phyloP scores from a whole-genome alignment of 1,140 invertebrate genomes.

The Drosophila sechellia region DNA sequence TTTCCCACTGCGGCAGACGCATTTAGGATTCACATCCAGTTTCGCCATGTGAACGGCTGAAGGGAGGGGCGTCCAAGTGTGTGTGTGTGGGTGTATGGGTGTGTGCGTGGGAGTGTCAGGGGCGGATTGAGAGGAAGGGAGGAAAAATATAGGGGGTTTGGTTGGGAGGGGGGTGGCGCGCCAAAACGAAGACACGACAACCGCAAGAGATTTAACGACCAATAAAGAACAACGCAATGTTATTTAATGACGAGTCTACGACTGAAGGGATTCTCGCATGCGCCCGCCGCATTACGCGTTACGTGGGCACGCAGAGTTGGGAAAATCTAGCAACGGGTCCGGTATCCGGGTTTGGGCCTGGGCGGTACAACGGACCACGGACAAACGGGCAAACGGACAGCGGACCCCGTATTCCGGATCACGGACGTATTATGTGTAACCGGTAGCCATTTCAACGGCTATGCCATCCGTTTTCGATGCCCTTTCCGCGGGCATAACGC shows the following conservation, averaged over 20 bases:
- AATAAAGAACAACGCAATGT: slow-evolving; percentile 82
- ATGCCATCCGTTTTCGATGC: slow-evolving; percentile 12
- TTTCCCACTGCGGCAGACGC: slow-evolving; percentile 21
- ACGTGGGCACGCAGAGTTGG: slow-evolving; percentile 35
- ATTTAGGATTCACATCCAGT: slow-evolving; percentile 40
- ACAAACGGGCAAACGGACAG: no score
- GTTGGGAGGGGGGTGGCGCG: slow-evolving; percentile 6
- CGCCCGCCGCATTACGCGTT: slow-evolving; percentile 36
- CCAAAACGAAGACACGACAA: slow-evolving; percentile 70
- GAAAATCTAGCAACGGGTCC: slow-evolving; percentile 8
- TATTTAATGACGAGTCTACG: slow-evolving; percentile 71
- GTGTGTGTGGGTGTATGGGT: neutral
- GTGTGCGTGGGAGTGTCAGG: slow-evolving; percentile 17
- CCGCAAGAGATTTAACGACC: slow-evolving; percentile 82
- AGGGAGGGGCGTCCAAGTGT: slow-evolving; percentile 24
- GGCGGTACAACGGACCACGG: no score
- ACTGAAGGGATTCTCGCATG: slow-evolving; percentile 67
- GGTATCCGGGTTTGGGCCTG: neutral
- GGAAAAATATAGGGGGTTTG: slow-evolving; percentile 5
- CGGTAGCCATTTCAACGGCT: slow-evolving; percentile 78
- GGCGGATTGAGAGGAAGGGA: neutral
- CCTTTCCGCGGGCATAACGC: slow-evolving; percentile 4
- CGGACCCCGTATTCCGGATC: no score
- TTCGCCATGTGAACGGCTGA: slow-evolving; percentile 27
- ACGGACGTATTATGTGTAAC: slow-evolving; percentile 79